Base-by-base conservation (phyloP, 2,113 vertebrate genomes). In the Psammodynastes pulverulentus region DNA sequence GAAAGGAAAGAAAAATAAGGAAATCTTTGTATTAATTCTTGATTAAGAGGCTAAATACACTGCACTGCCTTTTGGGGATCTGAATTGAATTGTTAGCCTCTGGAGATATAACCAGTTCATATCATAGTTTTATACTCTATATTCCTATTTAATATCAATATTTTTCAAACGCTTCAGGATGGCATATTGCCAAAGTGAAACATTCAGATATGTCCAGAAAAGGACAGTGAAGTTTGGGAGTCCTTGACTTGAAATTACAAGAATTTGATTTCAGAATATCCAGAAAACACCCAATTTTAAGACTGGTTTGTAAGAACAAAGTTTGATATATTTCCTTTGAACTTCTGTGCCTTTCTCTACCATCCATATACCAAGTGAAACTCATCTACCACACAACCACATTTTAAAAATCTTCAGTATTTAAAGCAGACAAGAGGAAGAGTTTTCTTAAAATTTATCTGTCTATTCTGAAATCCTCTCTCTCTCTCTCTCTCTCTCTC, bases 31-130 rank as follows among this genome's bases (percentile, higher is more conserved):
- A 96, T 43, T 21, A 79, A 79, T 79, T 79, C 34, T 79, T 21
- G 95, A 97, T 96, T 94, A 95, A 96, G 49, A 87, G 93, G 85
- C 93, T 96, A 89, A 84, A 52, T 49, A 48, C 93, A 87, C 34
- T 92, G 88, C 92, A 2, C 53, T 91, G 46, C 88, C 94, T 94
- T 95, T 95, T 67, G 91, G 95, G 94, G 94, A 72, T 96, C 94
- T 96, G 94, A 96, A 96, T 96, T 97, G 95, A 91, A 96, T 95
- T 94, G 95, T 95, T 97, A 91, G 39, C 95, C 93, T 90, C 93
- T 92, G 93, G 90, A 49, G 0, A 88, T 39, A 87, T 89, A 34
- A 43, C 93, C 0, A 0, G 88, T 54, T 86, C 86, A 58, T 24
- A 93, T 85, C 93, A 95, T 94, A 96, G 94, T 91, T 24, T 92